Conservation (phyloP, 1,140 invertebrate species). For the Centruroides sculpturatus region DNA sequence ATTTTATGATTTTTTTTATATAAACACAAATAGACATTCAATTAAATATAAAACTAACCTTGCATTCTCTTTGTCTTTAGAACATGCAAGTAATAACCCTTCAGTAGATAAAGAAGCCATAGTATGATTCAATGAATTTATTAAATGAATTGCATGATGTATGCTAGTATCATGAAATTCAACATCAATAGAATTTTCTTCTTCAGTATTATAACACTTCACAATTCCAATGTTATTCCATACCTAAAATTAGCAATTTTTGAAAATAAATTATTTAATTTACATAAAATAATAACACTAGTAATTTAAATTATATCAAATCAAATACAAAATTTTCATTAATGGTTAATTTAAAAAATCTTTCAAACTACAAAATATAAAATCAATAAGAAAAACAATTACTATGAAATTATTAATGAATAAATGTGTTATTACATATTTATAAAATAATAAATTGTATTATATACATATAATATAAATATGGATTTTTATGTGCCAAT, state of each 20-base stretch:
- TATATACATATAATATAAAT: too few species aligned
- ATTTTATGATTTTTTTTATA: too few species aligned
- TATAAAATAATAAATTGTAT: too few species aligned
- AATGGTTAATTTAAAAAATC: too few species aligned
- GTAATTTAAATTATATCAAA: background rate
- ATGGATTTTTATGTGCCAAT: too few species aligned
- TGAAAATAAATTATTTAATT: background rate
- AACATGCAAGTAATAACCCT: slow-evolving; percentile 62
- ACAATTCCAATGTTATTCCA: slow-evolving; percentile 63
- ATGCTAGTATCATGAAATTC: slow-evolving; percentile 85
- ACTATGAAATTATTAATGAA: too few species aligned
- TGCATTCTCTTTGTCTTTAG: slow-evolving; percentile 33
- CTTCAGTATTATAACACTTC: slow-evolving; percentile 51
- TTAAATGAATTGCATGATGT: slow-evolving; percentile 78
- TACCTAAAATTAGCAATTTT: slow-evolving; percentile 31
- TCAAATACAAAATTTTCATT: too few species aligned
- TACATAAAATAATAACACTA: background rate
- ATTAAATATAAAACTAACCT: slow-evolving; percentile 30
- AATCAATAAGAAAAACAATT: too few species aligned
- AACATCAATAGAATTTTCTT: slow-evolving; percentile 66
- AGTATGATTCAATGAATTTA: slow-evolving; percentile 58
- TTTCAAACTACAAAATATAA: too few species aligned
- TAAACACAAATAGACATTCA: too few species aligned
- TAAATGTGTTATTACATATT: too few species aligned
- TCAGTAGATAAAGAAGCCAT: slow-evolving; percentile 68